Conservation (phyloP, 1,140 invertebrate species). For the Danaus melanippus region DNA sequence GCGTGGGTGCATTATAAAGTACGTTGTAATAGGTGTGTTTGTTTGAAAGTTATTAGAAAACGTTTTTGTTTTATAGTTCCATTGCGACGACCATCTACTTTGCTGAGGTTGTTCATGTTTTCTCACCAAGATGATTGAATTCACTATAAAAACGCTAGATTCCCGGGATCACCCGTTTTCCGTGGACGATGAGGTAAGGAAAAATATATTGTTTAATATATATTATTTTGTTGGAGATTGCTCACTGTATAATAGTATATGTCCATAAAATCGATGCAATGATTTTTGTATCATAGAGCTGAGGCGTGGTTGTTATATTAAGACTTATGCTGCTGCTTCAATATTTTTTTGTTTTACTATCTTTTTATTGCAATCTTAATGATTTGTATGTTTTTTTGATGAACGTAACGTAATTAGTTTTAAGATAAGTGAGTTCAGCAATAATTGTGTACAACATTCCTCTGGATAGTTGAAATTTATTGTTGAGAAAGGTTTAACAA, state of each 20-base stretch:
- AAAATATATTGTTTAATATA: constrained; percentile 8
- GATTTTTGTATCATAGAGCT: constrained; percentile 10
- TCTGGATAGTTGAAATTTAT: no score
- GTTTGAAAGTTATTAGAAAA: background rate
- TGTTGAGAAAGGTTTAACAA: no score
- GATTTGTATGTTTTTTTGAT: no score
- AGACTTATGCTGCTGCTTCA: background rate
- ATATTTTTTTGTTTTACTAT: background rate
- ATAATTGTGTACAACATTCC: no score
- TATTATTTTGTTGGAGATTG: background rate
- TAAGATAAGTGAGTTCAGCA: no score
- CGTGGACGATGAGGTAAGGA: constrained; percentile 89
- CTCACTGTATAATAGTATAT: constrained; percentile 1
- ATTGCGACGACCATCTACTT: constrained; percentile 8
- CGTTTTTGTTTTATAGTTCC: constrained; percentile 13
- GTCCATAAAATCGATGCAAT: constrained; percentile 10
- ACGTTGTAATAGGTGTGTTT: constrained; percentile 1
- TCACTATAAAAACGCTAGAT: constrained; percentile 89
- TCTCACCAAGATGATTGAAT: constrained; percentile 39
- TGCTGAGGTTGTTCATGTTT: constrained; percentile 19
- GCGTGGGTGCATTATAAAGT: constrained; percentile 15
- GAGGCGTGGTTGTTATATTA: constrained; percentile 3
- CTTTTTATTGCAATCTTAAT: no score
- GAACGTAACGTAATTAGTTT: no score
- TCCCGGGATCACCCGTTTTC: constrained; percentile 90